These are phyloP conservation scores for Apodemia hepburni DNA, from an alignment of 2,888 invertebrate species.

Conservation along the genomic window DNA sequence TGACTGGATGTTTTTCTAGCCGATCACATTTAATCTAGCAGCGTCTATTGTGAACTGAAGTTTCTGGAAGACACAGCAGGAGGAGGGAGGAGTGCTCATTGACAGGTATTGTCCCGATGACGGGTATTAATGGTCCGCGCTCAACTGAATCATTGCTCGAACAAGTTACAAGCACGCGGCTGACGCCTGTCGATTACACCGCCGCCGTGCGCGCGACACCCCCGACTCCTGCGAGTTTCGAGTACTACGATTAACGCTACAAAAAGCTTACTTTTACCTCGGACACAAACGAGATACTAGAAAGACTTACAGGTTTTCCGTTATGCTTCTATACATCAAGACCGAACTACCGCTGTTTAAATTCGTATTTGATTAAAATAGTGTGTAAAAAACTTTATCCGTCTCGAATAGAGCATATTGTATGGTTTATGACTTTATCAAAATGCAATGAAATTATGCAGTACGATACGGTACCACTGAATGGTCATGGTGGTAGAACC, in stretches of 20 bases:
- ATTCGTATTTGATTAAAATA: no score
- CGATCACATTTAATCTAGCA: background rate
- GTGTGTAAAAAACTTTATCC: no score
- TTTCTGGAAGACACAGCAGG: background rate
- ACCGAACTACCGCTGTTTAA: no score
- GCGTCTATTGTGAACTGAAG: background rate
- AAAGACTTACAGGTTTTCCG: no score
- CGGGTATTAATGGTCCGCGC: constrained; percentile 36
- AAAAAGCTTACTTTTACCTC: background rate
- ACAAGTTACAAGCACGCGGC: constrained; percentile 15
- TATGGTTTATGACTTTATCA: no score
- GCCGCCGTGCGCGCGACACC: background rate
- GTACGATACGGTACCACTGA: no score
- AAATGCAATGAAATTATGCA: no score
- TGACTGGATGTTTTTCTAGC: background rate
- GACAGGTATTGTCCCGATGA: constrained; percentile 41
- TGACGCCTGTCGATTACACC: constrained; percentile 16
- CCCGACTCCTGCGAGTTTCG: background rate
- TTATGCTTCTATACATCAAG: no score
- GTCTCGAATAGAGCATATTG: no score
- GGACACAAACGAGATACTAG: background rate
- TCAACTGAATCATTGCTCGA: constrained; percentile 18
- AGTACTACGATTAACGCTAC: background rate
- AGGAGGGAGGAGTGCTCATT: constrained; percentile 31
- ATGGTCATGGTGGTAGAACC: no score